phyloP scores from a whole-genome alignment of 1,140 invertebrate species.

The Drosophila insularis region DNA sequence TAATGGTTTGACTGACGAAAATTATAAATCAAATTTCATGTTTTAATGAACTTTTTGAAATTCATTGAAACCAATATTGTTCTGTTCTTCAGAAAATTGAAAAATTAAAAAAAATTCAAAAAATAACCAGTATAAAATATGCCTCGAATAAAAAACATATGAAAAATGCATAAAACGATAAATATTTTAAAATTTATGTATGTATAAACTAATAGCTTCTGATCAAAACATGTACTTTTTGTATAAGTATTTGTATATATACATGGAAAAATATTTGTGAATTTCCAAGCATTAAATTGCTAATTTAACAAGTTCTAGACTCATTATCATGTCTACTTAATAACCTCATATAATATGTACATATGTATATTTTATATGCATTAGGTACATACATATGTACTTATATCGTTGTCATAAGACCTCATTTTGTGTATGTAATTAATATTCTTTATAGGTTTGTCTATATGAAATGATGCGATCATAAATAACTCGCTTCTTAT shows the following conservation, averaged over 20 bases:
- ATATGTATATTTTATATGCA: neutral
- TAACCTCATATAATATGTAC: neutral
- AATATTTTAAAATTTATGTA: too few species aligned
- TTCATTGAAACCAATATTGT: neutral
- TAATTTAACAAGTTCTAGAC: neutral
- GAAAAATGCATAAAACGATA: too few species aligned
- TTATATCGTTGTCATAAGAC: neutral
- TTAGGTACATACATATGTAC: neutral
- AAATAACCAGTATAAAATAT: too few species aligned
- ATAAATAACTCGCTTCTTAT: too few species aligned
- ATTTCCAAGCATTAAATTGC: neutral
- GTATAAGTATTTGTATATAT: too few species aligned
- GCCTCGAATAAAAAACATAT: too few species aligned
- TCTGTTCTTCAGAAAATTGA: neutral
- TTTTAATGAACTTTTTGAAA: neutral
- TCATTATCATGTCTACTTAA: constrained; percentile 4
- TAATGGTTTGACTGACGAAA: neutral
- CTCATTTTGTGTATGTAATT: neutral
- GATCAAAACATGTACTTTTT: too few species aligned
- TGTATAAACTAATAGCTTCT: too few species aligned
- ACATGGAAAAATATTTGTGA: neutral
- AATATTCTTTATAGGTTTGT: neutral
- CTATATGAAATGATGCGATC: neutral
- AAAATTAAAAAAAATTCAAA: neutral
- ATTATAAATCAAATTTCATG: neutral